Evolutionary conservation across 2,888 invertebrate species (phyloP).

Genomic region (Caenorhabditis sp.): DNA sequence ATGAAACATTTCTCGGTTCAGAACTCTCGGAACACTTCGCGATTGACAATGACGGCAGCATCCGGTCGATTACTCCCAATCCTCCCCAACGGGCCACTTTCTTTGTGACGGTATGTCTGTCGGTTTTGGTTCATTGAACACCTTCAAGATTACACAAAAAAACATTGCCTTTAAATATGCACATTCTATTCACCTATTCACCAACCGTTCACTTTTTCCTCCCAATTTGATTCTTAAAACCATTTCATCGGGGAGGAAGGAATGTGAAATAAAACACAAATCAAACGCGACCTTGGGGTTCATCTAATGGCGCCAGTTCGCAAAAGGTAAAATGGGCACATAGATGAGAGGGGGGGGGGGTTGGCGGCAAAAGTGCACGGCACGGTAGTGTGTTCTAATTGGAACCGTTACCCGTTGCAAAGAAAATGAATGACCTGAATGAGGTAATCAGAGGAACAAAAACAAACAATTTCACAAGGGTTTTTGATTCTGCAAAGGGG

Average conservation of each 20-base stretch:
- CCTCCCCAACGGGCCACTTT: slow-evolving; percentile 72
- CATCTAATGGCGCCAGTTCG: slow-evolving; percentile 44
- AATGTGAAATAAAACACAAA: background rate
- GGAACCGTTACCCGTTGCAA: slow-evolving; percentile 15
- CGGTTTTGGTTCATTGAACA: slow-evolving; percentile 54
- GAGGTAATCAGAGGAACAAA: background rate
- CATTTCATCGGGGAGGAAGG: background rate
- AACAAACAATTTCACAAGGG: background rate
- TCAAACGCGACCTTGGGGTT: slow-evolving; percentile 41
- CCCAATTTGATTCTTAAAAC: background rate
- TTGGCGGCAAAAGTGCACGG: slow-evolving; percentile 32
- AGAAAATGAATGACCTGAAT: too few relatives aligned
- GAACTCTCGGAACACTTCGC: slow-evolving; percentile 71
- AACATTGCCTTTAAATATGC: slow-evolving; percentile 42
- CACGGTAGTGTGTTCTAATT: too few relatives aligned
- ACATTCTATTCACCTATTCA: slow-evolving; percentile 4
- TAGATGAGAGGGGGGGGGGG: too few relatives aligned
- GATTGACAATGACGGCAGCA: slow-evolving; percentile 68
- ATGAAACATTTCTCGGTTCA: slow-evolving; percentile 50
- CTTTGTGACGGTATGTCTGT: slow-evolving; percentile 69
- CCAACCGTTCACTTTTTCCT: background rate
- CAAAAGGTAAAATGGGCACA: too few relatives aligned
- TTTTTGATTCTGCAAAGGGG: too few relatives aligned
- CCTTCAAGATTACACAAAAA: slow-evolving; percentile 45
- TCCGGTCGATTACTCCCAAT: slow-evolving; percentile 65